A percentile compares a stretch with the other conserved stretches of the same genome.
These are phyloP conservation scores for Chloroceryle amazona DNA, from an alignment of 2,797 vertebrate genomes.

Conservation along the genomic window DNA sequence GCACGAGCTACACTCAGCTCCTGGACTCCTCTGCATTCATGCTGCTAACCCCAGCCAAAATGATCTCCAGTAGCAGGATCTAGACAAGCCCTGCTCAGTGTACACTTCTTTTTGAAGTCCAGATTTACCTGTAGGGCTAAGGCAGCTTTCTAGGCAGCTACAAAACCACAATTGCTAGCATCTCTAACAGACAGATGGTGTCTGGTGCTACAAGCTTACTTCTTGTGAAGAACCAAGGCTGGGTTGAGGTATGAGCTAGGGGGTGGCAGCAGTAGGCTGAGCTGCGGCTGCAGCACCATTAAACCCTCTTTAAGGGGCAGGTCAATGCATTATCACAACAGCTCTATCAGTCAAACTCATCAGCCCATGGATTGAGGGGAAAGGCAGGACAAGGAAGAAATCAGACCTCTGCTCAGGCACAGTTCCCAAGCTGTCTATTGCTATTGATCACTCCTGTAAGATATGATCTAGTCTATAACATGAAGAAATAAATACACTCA, in stretches of 20 bases:
- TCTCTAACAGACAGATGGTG: not conserved
- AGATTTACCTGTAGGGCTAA: not conserved
- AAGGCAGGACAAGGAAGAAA: not conserved
- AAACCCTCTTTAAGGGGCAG: not conserved
- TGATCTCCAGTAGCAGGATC: not conserved
- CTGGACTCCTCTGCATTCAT: not conserved
- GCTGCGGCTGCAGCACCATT: not conserved
- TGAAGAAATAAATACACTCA: not conserved
- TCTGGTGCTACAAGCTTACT: not conserved
- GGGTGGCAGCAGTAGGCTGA: not conserved
- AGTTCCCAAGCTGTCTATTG: not conserved
- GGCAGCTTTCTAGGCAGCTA: not conserved
- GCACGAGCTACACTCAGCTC: not conserved
- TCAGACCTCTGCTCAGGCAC: not conserved
- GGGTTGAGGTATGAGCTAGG: not conserved
- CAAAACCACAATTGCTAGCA: not conserved
- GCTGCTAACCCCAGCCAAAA: not conserved
- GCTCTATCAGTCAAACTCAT: not conserved
- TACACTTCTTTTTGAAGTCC: not conserved
- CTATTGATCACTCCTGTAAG: accelerated
- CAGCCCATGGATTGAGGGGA: not conserved
- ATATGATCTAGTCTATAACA: not conserved
- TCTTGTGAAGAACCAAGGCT: not conserved
- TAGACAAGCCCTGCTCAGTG: not conserved
- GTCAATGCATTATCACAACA: accelerated